Conservation (phyloP, 2,888 invertebrate species). For the Chironomus tentans region DNA sequence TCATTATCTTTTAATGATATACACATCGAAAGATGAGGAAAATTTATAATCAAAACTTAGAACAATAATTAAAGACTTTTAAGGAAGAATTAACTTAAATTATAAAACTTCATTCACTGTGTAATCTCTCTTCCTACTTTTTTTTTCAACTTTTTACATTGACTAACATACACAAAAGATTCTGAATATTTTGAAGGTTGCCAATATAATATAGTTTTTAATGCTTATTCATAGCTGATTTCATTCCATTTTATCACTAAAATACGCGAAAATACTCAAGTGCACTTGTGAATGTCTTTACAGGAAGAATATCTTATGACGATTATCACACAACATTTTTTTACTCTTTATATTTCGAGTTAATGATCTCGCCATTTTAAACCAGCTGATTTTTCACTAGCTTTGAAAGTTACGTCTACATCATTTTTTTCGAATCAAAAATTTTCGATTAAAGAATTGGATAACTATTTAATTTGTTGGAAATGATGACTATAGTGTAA, state of each 20-base stretch:
- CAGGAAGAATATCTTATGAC: neutral
- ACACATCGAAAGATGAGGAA: neutral
- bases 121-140: neutral
- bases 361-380: constrained; percentile 23
- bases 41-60: neutral
- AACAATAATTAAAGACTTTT: neutral
- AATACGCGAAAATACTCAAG: neutral
- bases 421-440: neutral
- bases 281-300: neutral
- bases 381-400: constrained; percentile 16
- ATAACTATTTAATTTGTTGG: too few relatives aligned
- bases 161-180: neutral
- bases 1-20: neutral
- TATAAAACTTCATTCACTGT: too few relatives aligned
- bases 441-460: too few relatives aligned
- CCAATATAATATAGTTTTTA: neutral
- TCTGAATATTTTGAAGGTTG: neutral
- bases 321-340: neutral
- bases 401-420: too few relatives aligned
- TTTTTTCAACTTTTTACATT: neutral
- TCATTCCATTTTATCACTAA: neutral
- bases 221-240: neutral
- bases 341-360: neutral
- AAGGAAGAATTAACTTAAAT: neutral
- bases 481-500: too few relatives aligned